phyloP scores from a whole-genome alignment of 2,113 vertebrate genomes.

The Otus sunia region DNA sequence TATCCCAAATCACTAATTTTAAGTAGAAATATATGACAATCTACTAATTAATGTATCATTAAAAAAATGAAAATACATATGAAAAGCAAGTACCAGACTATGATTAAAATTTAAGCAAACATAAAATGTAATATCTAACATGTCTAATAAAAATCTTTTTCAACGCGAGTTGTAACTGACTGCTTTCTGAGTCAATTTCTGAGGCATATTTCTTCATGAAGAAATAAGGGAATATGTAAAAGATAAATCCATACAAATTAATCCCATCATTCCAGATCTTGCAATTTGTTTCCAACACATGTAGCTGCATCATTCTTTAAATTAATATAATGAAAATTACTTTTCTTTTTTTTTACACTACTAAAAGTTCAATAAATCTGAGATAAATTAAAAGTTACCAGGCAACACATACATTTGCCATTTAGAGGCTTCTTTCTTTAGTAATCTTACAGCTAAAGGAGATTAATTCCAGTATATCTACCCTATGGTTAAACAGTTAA shows the following conservation, averaged over 20 bases:
- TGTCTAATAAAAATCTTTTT: background rate
- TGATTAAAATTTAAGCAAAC: background rate
- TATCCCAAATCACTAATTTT: background rate
- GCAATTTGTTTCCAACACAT: background rate
- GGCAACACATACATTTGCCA: background rate
- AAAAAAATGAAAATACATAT: background rate
- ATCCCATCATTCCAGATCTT: background rate
- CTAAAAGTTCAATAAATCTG: background rate
- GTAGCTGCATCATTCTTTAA: background rate
- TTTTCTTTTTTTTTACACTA: background rate
- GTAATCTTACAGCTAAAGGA: background rate
- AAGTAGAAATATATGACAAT: background rate
- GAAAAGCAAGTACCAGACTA: background rate
- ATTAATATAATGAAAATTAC: background rate
- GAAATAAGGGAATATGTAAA: background rate
- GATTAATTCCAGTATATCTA: background rate
- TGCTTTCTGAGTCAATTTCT: background rate
- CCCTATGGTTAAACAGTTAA: background rate
- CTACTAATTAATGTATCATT: background rate
- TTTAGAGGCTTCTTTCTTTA: background rate
- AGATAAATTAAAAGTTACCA: background rate
- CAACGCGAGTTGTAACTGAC: background rate
- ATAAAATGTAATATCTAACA: background rate
- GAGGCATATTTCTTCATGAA: background rate
- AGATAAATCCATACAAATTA: background rate